Evolutionary conservation across 2,113 vertebrate species (phyloP).

Genomic region (Chrysochloris asiatica): DNA sequence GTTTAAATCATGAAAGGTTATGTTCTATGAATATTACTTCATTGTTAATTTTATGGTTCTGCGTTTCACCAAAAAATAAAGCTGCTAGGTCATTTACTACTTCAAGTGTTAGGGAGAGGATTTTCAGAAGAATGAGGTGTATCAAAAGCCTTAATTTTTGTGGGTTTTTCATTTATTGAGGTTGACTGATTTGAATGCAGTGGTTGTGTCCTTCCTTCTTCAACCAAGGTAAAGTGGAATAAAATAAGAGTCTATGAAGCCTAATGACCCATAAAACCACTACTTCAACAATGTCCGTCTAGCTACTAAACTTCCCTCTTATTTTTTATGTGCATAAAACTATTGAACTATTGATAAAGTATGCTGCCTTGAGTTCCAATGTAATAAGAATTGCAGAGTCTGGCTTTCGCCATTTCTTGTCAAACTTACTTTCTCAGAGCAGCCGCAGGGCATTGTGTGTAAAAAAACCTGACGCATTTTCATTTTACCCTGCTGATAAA

Average conservation of each 20-base stretch:
- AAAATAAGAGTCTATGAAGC: conserved; percentile 14
- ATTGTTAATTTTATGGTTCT: background rate
- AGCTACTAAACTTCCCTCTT: background rate
- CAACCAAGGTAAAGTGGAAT: conserved; percentile 6
- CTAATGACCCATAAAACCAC: background rate
- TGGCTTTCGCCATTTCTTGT: conserved; percentile 27
- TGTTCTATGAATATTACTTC: background rate
- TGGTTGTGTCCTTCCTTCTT: background rate
- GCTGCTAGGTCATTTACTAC: conserved; percentile 23
- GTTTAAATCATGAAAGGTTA: background rate
- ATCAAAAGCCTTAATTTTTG: background rate
- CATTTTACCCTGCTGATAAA: background rate
- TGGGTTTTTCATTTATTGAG: conserved; percentile 31
- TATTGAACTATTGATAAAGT: conserved; percentile 36
- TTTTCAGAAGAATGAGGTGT: background rate
- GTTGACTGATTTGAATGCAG: conserved; percentile 6
- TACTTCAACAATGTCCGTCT: background rate
- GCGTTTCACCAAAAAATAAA: background rate
- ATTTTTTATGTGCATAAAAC: conserved; percentile 12
- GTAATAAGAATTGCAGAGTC: background rate
- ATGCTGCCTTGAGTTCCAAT: background rate
- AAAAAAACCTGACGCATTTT: background rate
- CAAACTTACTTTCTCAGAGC: background rate
- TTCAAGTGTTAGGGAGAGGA: background rate
- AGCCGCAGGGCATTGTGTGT: background rate